phyloP scores from a whole-genome alignment of 2,888 invertebrate genomes.

The Spisula solida region DNA sequence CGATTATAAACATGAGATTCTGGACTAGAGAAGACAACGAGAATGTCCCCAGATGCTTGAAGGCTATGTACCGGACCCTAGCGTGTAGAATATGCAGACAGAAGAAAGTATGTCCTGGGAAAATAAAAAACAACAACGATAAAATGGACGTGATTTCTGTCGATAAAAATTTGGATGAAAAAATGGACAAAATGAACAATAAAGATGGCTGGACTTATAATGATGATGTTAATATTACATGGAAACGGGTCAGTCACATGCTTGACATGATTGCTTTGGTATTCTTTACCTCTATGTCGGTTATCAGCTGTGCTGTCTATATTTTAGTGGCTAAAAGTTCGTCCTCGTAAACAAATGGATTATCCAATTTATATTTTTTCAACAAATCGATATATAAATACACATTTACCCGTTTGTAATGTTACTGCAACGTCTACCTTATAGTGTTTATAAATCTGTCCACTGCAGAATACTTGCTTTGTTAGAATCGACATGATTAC shows the following conservation, averaged over 20 bases:
- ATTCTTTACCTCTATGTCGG: neutral
- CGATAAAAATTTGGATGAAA: neutral
- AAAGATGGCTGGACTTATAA: neutral
- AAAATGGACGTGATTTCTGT: neutral
- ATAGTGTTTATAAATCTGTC: no score
- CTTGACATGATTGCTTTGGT: conserved; percentile 31
- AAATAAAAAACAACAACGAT: neutral
- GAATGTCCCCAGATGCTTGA: conserved; percentile 35
- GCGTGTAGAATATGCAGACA: neutral
- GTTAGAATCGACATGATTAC: no score
- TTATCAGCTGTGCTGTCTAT: neutral
- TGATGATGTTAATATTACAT: conserved; percentile 23
- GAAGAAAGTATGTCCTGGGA: neutral
- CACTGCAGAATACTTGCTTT: no score
- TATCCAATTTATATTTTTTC: no score
- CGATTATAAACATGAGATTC: conserved; percentile 69
- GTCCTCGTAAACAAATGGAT: neutral
- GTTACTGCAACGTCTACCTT: no score
- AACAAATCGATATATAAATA: no score
- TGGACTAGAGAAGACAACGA: conserved; percentile 62
- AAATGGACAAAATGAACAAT: neutral
- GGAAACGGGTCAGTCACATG: conserved; percentile 39
- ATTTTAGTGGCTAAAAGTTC: neutral
- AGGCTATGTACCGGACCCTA: conserved; percentile 25
- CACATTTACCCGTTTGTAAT: no score